Conservation (phyloP, 2,113 vertebrate species). For the Elephantulus edwardii region DNA sequence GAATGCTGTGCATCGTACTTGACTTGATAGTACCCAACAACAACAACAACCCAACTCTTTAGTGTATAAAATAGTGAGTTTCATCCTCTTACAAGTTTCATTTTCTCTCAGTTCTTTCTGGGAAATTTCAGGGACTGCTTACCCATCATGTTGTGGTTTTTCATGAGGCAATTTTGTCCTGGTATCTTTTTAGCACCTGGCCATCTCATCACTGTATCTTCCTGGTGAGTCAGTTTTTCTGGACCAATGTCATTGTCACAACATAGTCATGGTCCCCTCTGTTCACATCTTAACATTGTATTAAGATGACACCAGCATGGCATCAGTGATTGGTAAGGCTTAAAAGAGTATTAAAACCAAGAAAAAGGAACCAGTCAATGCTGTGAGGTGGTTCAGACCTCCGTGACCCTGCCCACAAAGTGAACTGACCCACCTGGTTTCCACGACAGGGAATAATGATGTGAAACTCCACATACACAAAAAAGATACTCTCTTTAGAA, state of each 20-base stretch:
- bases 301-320: not conserved
- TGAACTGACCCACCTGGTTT: not conserved
- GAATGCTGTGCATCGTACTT: too few species aligned
- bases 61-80: not conserved
- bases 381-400: not conserved
- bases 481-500: too few species aligned
- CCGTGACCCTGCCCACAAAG: not conserved
- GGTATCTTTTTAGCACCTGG: not conserved
- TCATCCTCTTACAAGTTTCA: not conserved
- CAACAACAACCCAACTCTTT: too few species aligned
- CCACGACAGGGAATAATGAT: too few species aligned
- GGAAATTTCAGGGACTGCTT: not conserved
- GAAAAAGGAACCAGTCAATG: not conserved
- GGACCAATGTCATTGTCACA: not conserved
- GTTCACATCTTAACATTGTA: not conserved
- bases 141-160: not conserved
- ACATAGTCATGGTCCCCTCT: not conserved
- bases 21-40: too few species aligned
- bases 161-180: not conserved
- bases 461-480: too few species aligned
- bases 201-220: not conserved
- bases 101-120: not conserved
- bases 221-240: not conserved
- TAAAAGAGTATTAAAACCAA: not conserved
- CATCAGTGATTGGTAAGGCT: not conserved